These are phyloP conservation scores for Bombus consobrinus DNA, from an alignment of 1,140 invertebrate species.

Conservation along the genomic window DNA sequence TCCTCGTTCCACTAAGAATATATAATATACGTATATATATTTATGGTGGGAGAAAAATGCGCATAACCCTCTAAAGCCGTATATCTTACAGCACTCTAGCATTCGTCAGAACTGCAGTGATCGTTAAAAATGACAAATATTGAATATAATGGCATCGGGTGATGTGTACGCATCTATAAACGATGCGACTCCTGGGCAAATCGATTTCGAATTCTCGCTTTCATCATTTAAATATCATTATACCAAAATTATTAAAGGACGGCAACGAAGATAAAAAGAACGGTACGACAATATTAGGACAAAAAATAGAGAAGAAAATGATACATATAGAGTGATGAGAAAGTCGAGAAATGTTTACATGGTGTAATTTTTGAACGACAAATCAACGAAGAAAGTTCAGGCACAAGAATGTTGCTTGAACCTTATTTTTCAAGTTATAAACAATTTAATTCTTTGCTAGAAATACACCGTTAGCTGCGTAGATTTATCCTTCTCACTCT, in stretches of 20 bases:
- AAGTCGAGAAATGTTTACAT: neutral
- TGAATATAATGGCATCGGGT: conserved; percentile 44
- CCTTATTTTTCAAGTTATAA: neutral
- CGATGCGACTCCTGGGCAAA: conserved; percentile 19
- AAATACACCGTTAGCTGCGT: too few relatives aligned
- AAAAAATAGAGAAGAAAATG: neutral
- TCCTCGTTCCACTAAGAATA: conserved; percentile 55
- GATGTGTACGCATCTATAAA: conserved; percentile 41
- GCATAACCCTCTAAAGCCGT: conserved; percentile 81
- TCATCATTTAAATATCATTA: neutral
- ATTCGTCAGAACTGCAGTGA: conserved; percentile 78
- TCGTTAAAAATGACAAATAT: conserved; percentile 63
- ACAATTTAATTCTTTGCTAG: too few relatives aligned
- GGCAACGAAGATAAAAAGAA: neutral
- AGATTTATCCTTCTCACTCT: neutral
- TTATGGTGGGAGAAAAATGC: conserved; percentile 74
- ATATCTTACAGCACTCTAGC: conserved; percentile 83
- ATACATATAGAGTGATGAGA: neutral
- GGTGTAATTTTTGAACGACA: neutral
- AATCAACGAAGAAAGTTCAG: neutral
- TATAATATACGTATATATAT: conserved; percentile 17
- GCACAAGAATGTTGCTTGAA: neutral
- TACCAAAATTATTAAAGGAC: neutral
- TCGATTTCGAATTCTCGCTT: conserved; percentile 4
- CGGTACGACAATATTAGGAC: too few relatives aligned